Evolutionary conservation across 2,797 vertebrate genomes (phyloP), one percentile per base, ranked within the genome.

Genomic region (Trichosurus vulpecula): DNA sequence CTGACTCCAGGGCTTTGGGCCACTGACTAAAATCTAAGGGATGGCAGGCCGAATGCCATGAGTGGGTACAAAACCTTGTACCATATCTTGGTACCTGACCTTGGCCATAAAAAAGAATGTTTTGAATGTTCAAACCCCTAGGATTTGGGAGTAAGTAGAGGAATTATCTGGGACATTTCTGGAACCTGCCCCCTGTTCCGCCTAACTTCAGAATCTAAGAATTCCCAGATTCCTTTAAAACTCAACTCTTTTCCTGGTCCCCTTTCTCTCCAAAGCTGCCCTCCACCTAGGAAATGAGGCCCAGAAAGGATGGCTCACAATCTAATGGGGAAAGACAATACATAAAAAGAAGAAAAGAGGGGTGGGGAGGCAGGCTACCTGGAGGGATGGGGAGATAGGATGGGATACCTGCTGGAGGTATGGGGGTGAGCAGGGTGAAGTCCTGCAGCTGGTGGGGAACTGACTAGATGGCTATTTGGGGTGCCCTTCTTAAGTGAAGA

Each of bases 11-110:
- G 95, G 96, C 22, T 93, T 54, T 89, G 94, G 91, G 94, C 30
- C 61, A 93, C 61, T 6, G 90, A 91, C 81, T 96, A 8, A 93
- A 89, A 66, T 94, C 41, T 96, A 93, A 97, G 74, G 96, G 95
- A 89, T 52, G 30, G 56, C 90, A 95, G 93, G 90, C 61, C 16
- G 81, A 93, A 16, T 53, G 58, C n/a, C 92, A 92, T 74, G 41
- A 81, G n/a, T 6, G 6, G 19, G 66, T 41, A 74, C 66, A 74
- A 93, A 95, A 92, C n/a, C n/a, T n/a, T n/a, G n/a, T n/a, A n/a
- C n/a, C n/a, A n/a, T n/a, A n/a, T n/a, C n/a, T n/a, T 96, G 51
- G 29, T 87, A 94, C 53, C 93, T 89, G 93, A 54, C 66, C 90
- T 93, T 51, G 87, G 94, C 57, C 27, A 92, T 94, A n/a, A n/a